Percentiles rank a stretch among this genome's conserved stretches.
phyloP scores from a whole-genome alignment of 2,113 vertebrate genomes.

The Lycocorax pyrrhopterus region DNA sequence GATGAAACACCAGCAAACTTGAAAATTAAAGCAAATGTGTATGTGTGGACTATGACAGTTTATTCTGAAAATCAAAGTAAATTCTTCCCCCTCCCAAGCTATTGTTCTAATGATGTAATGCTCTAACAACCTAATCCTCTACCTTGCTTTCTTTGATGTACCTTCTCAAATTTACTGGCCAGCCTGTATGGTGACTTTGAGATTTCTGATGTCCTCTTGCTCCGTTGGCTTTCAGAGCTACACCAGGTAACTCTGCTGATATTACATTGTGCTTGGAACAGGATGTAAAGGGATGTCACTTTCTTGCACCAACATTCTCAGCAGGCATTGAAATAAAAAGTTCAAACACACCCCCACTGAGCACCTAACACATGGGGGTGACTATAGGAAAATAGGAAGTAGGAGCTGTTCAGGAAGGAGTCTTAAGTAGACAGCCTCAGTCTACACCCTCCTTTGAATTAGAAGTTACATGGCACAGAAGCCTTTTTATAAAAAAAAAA shows the following conservation, averaged over 20 bases:
- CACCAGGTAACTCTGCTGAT: conserved; percentile 43
- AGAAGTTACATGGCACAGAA: background rate
- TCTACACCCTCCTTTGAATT: conserved; percentile 25
- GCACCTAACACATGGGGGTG: conserved; percentile 12
- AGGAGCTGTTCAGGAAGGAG: conserved; percentile 43
- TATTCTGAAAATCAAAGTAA: background rate
- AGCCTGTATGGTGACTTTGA: conserved; percentile 7
- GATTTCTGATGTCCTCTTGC: conserved; percentile 24
- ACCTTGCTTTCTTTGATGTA: conserved; percentile 40
- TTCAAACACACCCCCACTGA: conserved; percentile 46
- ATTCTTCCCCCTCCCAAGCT: background rate
- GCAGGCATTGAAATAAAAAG: conserved; percentile 59
- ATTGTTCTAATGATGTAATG: background rate
- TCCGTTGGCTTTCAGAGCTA: conserved; percentile 30
- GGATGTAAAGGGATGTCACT: conserved; percentile 13
- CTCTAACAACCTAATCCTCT: background rate
- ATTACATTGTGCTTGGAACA: conserved; percentile 31
- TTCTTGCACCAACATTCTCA: conserved; percentile 47
- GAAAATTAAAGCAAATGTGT: conserved; percentile 26
- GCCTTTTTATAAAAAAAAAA: background rate
- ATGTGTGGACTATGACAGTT: background rate
- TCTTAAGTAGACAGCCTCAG: conserved; percentile 19
- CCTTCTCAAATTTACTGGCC: background rate
- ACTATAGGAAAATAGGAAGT: conserved; percentile 54
- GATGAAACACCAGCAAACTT: background rate